Base-by-base conservation (phyloP, 2,113 vertebrate species). In the Brachypodius melanocephalos region DNA sequence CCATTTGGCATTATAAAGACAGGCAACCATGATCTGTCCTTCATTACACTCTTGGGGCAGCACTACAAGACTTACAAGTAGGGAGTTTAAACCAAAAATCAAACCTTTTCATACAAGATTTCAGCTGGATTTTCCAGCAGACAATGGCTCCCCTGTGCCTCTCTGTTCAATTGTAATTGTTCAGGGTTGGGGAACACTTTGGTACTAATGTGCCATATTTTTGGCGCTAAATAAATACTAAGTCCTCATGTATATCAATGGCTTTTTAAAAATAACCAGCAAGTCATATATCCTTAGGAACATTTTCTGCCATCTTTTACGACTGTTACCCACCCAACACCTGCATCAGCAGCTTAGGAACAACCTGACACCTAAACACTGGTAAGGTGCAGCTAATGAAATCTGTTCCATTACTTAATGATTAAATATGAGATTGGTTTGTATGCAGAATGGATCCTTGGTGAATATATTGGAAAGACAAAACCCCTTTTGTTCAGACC, bases 1-100 rank as follows among this genome's bases (percentile, higher is more conserved):
- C 34, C 63, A 20, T 80, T 91, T 94, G 82, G 38, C 90, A 90
- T 94, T 88, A 93, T 93, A 94, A 93, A 89, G 48, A 48, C n/a
- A 62, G 71, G 75, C 67, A 69, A 69, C 42, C 24, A 48, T 42
- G n/a, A 77, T 52, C 42, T 61, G 72, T 66, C 67, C 63, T 88
- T 90, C 46, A 58, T 34, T 38, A 48, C 7, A 15, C 17, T 81
- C 69, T 59, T 79, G 52, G 29, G 75, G 32, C 43, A 88, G 20
- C 18, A 46, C 48, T 63, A 8, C 25, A 46, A 46, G 29, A 4
- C 34, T 80, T 71, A 68, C 10, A n/a, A 79, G 29, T 29, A 63
- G 10, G 14, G 13, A 68, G 2, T 61, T 73, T 73, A 90, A 89
- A 85, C 12, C 29, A 76, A 93, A 95, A 90, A 54, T 34, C 16